Evolutionary conservation across 1,140 invertebrate genomes (phyloP).

Genomic region (Chrysopa pallens): DNA sequence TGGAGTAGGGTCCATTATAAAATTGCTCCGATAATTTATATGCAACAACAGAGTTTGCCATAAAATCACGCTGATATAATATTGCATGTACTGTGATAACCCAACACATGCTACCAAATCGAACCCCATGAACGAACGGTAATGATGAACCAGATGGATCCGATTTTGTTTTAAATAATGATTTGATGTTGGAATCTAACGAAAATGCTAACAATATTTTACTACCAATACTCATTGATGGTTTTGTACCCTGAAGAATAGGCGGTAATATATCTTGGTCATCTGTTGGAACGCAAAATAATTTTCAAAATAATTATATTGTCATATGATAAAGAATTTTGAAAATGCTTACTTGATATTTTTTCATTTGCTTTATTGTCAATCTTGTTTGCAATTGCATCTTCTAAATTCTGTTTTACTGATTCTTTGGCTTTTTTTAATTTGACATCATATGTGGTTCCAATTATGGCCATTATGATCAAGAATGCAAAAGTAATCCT

Average conservation of each 20-base stretch:
- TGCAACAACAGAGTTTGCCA: slow-evolving; percentile 14
- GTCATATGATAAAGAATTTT: too few relatives aligned
- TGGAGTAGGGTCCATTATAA: slow-evolving; percentile 20
- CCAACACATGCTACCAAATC: slow-evolving; percentile 29
- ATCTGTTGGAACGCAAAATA: too few relatives aligned
- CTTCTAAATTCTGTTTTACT: too few relatives aligned
- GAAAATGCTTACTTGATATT: too few relatives aligned
- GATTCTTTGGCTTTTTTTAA: too few relatives aligned
- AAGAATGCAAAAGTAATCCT: slow-evolving; percentile 3
- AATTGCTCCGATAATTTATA: slow-evolving; percentile 18
- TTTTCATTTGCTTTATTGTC: too few relatives aligned
- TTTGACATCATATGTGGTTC: slow-evolving; percentile 10
- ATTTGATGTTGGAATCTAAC: slow-evolving; percentile 19
- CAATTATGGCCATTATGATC: slow-evolving; percentile 7
- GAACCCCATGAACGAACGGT: slow-evolving; percentile 22
- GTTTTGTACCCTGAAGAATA: too few relatives aligned
- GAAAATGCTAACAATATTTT: slow-evolving; percentile 25
- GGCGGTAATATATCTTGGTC: too few relatives aligned
- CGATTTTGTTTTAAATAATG: slow-evolving; percentile 17
- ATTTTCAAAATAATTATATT: too few relatives aligned
- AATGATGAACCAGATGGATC: slow-evolving; percentile 14
- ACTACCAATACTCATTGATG: background rate
- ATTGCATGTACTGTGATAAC: slow-evolving; percentile 24
- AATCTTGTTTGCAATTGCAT: too few relatives aligned
- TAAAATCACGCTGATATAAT: slow-evolving; percentile 22